Conservation (phyloP, 2,888 invertebrate species). For the Melieria omissa region DNA sequence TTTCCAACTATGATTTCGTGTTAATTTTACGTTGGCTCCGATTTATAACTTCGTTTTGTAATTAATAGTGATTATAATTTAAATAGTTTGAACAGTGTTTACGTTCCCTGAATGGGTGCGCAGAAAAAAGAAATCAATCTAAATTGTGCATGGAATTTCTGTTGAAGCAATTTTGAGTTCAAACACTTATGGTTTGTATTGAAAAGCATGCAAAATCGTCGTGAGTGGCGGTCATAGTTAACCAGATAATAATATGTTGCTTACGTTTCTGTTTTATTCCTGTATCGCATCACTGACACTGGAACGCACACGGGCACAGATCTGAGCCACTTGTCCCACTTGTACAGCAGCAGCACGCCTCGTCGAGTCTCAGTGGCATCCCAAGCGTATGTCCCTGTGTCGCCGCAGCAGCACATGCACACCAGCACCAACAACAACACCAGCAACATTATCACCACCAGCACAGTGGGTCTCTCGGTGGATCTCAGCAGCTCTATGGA, state of each 20-base stretch:
- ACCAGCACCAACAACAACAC: conserved; percentile 58
- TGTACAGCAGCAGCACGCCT: conserved; percentile 66
- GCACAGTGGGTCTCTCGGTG: conserved; percentile 64
- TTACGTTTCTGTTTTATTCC: conserved; percentile 1
- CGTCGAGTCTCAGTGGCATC: conserved; percentile 67
- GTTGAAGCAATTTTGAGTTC: conserved; percentile 44
- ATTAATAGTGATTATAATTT: conserved; percentile 2
- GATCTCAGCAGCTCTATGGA: conserved; percentile 68
- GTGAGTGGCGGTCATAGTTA: conserved; percentile 5
- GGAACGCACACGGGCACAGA: conserved; percentile 47
- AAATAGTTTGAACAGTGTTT: conserved; percentile 8
- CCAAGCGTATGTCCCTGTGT: conserved; percentile 67
- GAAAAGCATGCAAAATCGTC: conserved; percentile 43
- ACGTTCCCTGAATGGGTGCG: conserved; percentile 20
- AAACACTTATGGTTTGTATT: conserved; percentile 47
- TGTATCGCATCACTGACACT: background rate
- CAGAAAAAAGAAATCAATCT: conserved; percentile 28
- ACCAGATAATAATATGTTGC: conserved; percentile 36
- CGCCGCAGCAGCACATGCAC: conserved; percentile 64
- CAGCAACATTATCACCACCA: conserved; percentile 64
- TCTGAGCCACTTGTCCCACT: conserved; percentile 68
- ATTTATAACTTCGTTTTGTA: background rate
- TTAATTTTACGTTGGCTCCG: background rate
- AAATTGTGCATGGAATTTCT: conserved; percentile 44
- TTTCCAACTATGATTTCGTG: too few species aligned